Base-by-base conservation (phyloP, 2,888 invertebrate species). In the Alcis repandata region DNA sequence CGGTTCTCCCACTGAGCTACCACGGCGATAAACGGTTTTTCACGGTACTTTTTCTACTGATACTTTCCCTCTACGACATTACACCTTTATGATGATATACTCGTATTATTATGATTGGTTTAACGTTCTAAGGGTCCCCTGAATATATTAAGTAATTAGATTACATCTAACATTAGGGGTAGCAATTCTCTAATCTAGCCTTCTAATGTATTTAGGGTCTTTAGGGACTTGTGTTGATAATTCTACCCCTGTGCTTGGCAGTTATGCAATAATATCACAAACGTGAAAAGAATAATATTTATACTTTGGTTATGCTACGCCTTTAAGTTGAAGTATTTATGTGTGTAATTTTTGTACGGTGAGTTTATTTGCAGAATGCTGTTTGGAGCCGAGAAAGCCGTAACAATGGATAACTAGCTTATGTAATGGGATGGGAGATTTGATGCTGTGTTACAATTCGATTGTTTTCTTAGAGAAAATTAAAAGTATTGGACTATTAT, bases 381-480 rank as follows among this genome's bases (percentile, higher is more conserved):
- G 19, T 38, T 51, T 49, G 49, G 11, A 6, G 68, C 54, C 67
- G 71, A 67, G 74, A 75, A 76, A 77, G 73, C 70, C 56, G 62
- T 75, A 75, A 78, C 73, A 69, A 62, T 61, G 56, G 54, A 22
- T 57, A 65, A 69, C 68, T 56, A 54, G 57, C 64, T 77, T 76
- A 72, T 69, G 75, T 73, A 76, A 78, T 69, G 59, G 56, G 48
- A 72, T 69, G 68, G 70, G 72, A 60, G 52, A 53, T 13, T 20
- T 41, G n/a, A 43, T 41, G 41, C 15, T 57, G 19, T 20, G 46
- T 38, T 48, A 58, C 46, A 3, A 36, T 58, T 48, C 46, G 48
- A 36, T 58, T 40, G 58, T 48, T 58, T 57, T 11, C 40, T 27
- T 10, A 53, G 40, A 10, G 53, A 40, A 52, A 27, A 53, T 40